Evolutionary conservation across 2,888 invertebrate species (phyloP), one percentile per base, ranked within the genome.

Genomic region (Cataglyphis rosenhaueri): DNA sequence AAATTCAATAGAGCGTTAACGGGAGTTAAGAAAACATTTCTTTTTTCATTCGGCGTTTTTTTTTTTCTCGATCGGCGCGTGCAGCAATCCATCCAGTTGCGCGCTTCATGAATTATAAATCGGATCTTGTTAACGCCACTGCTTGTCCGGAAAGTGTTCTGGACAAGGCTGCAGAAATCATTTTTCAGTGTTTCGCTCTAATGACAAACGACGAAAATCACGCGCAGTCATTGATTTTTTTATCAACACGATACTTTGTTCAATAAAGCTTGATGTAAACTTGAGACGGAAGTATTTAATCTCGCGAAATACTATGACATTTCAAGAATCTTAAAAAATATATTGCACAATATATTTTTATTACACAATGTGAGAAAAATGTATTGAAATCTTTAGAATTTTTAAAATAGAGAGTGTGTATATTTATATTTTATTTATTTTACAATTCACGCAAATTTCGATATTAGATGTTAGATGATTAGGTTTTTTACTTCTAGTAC

Each of bases 61-160:
- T 62, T 59, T 85, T 81, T 83, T 74, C 71, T 83, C 6, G 44
- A 57, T 70, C 81, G 57, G n/a, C 52, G 62, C 81, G 57, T 52
- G 52, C 61, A 57, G 52, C 61, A 61, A 62, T 78, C 29, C 65
- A 81, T 86, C 74, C 70, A 76, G 74, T 62, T 21, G 68, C 41
- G 62, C 62, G 62, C 59, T 82, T 89, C 88, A 89, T 89, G 88
- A 89, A 89, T 89, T 87, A 89, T 82, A 87, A 86, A 89, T 88
- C 75, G 81, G 15, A 48, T 71, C 86, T 84, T 87, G 89, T 87
- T 88, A 88, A 87, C 79, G 78, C 57, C 75, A 38, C 32, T 62
- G 71, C 41, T 76, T 68, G 75, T 75, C 41, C 21, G 70, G 55
- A 57, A 81, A 73, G 35, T 38, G 35, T 48, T 35, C 64, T 61